Evolutionary conservation across 1,140 invertebrate genomes (phyloP).

Genomic region (Nymphalis io): DNA sequence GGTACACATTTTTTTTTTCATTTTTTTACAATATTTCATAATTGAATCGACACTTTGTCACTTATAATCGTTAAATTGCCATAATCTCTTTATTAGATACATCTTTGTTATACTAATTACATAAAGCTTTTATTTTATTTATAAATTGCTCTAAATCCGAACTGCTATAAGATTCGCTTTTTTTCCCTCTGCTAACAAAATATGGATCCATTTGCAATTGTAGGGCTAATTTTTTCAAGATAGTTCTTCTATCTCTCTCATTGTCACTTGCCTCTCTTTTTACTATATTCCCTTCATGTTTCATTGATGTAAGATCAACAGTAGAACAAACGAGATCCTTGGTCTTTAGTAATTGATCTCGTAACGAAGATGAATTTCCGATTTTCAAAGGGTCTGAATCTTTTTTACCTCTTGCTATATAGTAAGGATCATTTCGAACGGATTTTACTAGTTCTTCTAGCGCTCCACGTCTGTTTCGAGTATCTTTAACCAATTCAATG

Average conservation of each 20-base stretch:
- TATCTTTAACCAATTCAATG: conserved; percentile 44
- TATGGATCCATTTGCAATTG: conserved; percentile 73
- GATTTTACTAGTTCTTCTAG: conserved; percentile 72
- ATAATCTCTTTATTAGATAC: neutral
- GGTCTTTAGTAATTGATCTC: conserved; percentile 50
- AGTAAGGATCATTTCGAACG: conserved; percentile 72
- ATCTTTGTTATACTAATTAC: conserved; percentile 39
- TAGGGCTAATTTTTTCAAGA: conserved; percentile 67
- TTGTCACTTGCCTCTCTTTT: conserved; percentile 61
- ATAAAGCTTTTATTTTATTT: conserved; percentile 53
- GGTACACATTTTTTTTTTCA: conserved; percentile 18
- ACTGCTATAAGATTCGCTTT: conserved; percentile 33
- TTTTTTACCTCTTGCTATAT: conserved; percentile 73
- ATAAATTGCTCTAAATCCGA: conserved; percentile 58
- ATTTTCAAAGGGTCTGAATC: conserved; percentile 36
- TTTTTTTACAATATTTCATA: conserved; percentile 34
- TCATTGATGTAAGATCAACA: conserved; percentile 54
- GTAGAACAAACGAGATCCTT: conserved; percentile 68
- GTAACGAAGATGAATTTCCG: conserved; percentile 43
- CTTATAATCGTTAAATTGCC: neutral
- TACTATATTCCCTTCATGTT: conserved; percentile 43
- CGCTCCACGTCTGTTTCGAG: conserved; percentile 61
- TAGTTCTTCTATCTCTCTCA: conserved; percentile 66
- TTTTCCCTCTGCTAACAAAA: conserved; percentile 73
- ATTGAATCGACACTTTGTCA: neutral